A percentile compares a stretch with the other conserved stretches of the same genome.
phyloP scores from a whole-genome alignment of 2,888 invertebrate genomes.

The Nipponacmea schrenckii region DNA sequence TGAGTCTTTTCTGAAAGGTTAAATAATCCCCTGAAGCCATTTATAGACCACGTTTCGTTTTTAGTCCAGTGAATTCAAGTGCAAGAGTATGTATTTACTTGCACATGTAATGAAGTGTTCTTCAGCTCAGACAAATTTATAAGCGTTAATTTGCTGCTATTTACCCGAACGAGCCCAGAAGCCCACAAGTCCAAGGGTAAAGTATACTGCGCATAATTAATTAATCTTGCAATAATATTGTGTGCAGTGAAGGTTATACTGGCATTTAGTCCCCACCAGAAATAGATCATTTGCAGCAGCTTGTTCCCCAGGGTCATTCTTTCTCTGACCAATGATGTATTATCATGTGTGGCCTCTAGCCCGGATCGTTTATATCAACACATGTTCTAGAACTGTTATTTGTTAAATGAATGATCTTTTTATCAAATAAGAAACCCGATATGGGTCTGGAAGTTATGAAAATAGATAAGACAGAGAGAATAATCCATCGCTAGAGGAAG shows the following conservation, averaged over 20 bases:
- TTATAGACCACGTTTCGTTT: slow-evolving; percentile 2
- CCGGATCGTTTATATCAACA: background rate
- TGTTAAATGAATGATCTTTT: slow-evolving; percentile 4
- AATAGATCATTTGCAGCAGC: background rate
- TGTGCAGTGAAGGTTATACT: too few species aligned
- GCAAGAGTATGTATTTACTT: too few species aligned
- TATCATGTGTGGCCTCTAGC: background rate
- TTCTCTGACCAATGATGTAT: background rate
- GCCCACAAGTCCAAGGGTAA: too few species aligned
- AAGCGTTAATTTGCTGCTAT: too few species aligned
- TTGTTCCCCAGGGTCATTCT: background rate
- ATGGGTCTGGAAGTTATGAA: background rate
- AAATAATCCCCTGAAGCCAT: background rate
- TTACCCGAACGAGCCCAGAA: too few species aligned
- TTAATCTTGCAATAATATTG: too few species aligned
- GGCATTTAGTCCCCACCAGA: too few species aligned
- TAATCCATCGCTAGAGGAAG: background rate
- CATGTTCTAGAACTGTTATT: background rate
- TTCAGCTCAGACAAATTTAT: too few species aligned
- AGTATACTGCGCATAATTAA: too few species aligned
- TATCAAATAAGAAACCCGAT: background rate
- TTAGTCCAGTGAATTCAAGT: background rate
- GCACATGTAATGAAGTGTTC: too few species aligned
- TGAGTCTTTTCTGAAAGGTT: background rate
- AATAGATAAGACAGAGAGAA: background rate